Conservation (phyloP, 2,888 invertebrate species). For the Drosophila hamatofila region DNA sequence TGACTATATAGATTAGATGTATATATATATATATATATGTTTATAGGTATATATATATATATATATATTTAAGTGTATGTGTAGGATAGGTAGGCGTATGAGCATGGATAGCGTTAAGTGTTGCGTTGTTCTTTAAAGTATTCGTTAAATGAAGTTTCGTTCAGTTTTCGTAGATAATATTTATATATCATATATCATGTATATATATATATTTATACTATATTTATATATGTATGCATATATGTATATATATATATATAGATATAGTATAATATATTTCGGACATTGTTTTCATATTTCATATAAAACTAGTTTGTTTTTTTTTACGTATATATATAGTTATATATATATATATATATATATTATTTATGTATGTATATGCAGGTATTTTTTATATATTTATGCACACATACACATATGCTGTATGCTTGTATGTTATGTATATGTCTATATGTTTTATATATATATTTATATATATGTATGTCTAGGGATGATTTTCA, state of each 20-base stretch:
- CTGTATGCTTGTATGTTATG: slow-evolving; percentile 41
- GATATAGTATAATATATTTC: slow-evolving; percentile 41
- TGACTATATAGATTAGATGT: slow-evolving; percentile 9
- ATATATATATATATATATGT: slow-evolving; percentile 21
- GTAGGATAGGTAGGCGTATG: slow-evolving; percentile 43
- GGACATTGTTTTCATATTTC: slow-evolving; percentile 37
- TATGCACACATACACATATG: slow-evolving; percentile 34
- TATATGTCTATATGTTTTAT: slow-evolving; percentile 31
- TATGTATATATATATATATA: slow-evolving; percentile 12
- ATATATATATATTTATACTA: slow-evolving; percentile 22
- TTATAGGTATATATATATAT: not conserved
- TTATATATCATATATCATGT: not conserved
- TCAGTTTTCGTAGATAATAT: slow-evolving; percentile 23
- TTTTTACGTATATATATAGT: slow-evolving; percentile 29
- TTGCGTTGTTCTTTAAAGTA: slow-evolving; percentile 41
- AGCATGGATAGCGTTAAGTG: slow-evolving; percentile 40
- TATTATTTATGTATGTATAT: slow-evolving; percentile 43
- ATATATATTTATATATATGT: slow-evolving; percentile 46
- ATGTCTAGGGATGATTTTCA: slow-evolving; percentile 82
- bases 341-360: slow-evolving; percentile 36
- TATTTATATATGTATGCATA: slow-evolving; percentile 1
- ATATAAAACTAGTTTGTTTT: slow-evolving; percentile 57
- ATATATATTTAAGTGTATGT: not conserved
- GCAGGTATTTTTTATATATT: slow-evolving; percentile 38
- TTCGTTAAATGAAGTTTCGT: slow-evolving; percentile 23